Conservation (phyloP, 2,888 invertebrate genomes). For the Euzophera pinguis region DNA sequence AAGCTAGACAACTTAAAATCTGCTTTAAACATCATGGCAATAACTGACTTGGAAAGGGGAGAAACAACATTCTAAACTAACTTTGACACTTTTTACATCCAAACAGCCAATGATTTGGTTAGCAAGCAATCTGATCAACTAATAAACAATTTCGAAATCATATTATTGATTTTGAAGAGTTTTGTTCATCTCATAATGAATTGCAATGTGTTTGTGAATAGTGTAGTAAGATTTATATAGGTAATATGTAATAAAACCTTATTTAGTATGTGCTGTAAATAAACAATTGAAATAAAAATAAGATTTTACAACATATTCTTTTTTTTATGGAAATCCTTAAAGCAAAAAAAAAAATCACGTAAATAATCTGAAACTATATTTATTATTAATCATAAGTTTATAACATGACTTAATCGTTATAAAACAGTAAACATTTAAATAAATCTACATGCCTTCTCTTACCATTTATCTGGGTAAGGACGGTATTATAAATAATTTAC, state of each 20-base stretch:
- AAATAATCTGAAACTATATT: conserved; percentile 70
- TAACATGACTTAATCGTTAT: conserved; percentile 78
- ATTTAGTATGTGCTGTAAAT: conserved; percentile 16
- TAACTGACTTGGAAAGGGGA: too few species aligned
- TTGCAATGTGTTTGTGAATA: background rate
- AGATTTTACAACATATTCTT: background rate
- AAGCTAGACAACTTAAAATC: too few species aligned
- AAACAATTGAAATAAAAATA: conserved; percentile 12
- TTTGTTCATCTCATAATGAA: background rate
- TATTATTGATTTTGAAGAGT: background rate
- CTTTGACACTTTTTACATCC: too few species aligned
- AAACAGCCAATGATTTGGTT: too few species aligned
- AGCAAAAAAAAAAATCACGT: conserved; percentile 24
- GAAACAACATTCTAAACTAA: too few species aligned
- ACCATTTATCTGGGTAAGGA: conserved; percentile 74
- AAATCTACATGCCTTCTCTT: conserved; percentile 67
- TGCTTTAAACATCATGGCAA: too few species aligned
- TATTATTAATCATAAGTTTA: conserved; percentile 76
- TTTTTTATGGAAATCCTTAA: background rate
- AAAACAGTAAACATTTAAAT: conserved; percentile 75
- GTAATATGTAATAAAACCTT: conserved; percentile 14
- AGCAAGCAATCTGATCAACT: background rate
- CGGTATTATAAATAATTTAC: conserved; percentile 74
- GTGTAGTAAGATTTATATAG: background rate
- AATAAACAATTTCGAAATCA: background rate